Base-by-base conservation (phyloP, 1,140 invertebrate genomes). In the Drosophila pandora region DNA sequence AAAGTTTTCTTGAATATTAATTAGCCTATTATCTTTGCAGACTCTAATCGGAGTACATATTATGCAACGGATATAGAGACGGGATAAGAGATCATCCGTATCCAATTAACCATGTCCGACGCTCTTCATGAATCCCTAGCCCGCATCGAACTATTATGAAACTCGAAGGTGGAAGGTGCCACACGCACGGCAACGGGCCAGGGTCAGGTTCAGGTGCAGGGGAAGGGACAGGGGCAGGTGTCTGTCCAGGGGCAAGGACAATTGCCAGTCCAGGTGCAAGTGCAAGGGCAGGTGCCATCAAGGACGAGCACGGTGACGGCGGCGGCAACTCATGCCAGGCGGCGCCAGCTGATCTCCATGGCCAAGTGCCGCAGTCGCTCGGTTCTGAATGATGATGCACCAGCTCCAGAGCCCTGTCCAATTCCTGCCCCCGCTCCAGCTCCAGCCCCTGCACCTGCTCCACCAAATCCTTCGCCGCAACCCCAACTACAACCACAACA, bases 321-420 rank as follows among this genome's bases (percentile, higher is more conserved):
- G 43, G 65, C 82, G 37, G 79, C 83, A 25, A 87, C 83, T 5
- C 74, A 75, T 72, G 83, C 83, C 59, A 57, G 82, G 56, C 79
- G 83, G 47, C 83, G 83, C 39, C 75, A 76, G 25, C 47, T 83
- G 45, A 81, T 87, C 57, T 87, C 83, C 59, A 88, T 88, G 83
- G 83, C 83, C 57, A 88, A 87, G 64, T 88, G 83, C 70, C 83
- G 70, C 32, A 80, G 71, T 59, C 68, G 60, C 45, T 87, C 83
- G 47, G 79, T 79, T 54, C 60, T 79, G 12, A 69, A 88, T 39
- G 83, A 88, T 76, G 83, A 87, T 21, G 30, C 62, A 13, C 59
- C 59, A 22, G 52, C n/a, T 22, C 62, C 63, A 12, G 64, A 68
- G 23, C 32, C 63, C 49, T 48, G 60, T n/a, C 62, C 65, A 13